Evolutionary conservation across 2,888 invertebrate genomes (phyloP).

Genomic region (Agriotes lineatus): DNA sequence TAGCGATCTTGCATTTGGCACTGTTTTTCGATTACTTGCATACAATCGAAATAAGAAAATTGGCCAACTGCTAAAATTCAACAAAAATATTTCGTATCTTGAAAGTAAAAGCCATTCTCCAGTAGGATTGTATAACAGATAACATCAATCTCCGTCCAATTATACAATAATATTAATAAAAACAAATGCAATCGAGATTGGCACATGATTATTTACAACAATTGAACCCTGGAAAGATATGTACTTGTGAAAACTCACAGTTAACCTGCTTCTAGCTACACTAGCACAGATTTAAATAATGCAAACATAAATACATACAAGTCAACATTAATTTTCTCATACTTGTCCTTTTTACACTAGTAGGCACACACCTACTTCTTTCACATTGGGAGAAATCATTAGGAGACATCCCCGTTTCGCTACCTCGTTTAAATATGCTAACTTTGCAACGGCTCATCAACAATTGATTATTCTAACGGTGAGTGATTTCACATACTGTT

Average conservation of each 20-base stretch:
- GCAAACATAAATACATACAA: slow-evolving; percentile 60
- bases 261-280: slow-evolving; percentile 56
- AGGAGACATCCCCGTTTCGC: slow-evolving; percentile 10
- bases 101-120: slow-evolving; percentile 28
- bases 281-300: slow-evolving; percentile 50
- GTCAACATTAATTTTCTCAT: slow-evolving; percentile 54
- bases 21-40: background rate
- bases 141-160: slow-evolving; percentile 44
- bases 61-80: background rate
- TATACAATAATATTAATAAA: slow-evolving; percentile 49
- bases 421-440: background rate
- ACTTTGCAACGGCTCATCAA: slow-evolving; percentile 10
- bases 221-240: slow-evolving; percentile 68
- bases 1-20: background rate
- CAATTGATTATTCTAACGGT: slow-evolving; percentile 16
- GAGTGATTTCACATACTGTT: slow-evolving; percentile 22
- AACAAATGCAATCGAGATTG: slow-evolving; percentile 63
- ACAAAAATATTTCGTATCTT: slow-evolving; percentile 19
- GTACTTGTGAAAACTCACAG: slow-evolving; percentile 64
- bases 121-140: slow-evolving; percentile 38
- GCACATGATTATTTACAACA: slow-evolving; percentile 66
- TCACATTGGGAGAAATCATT: slow-evolving; percentile 10
- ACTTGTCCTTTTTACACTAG: slow-evolving; percentile 43
- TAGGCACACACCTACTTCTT: slow-evolving; percentile 43
- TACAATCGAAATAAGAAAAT: background rate